Evolutionary conservation across 2,113 vertebrate genomes (phyloP).

Genomic region (Ictalurus punctatus): DNA sequence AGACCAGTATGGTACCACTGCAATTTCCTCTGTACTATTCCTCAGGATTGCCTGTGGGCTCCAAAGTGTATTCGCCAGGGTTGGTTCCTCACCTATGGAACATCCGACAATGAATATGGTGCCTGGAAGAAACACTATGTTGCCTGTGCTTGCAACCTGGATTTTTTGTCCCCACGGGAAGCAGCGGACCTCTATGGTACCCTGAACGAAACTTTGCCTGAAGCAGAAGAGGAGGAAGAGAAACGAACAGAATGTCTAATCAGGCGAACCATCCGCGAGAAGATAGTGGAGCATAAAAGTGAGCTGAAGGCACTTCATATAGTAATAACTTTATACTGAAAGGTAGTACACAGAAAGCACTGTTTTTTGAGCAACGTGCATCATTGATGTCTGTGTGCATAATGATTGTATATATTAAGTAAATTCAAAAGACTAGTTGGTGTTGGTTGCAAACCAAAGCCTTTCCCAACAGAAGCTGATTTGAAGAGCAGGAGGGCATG

Average conservation of each 20-base stretch:
- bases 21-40: neutral
- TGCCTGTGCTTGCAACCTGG: constrained; percentile 70
- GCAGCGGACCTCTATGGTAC: constrained; percentile 70
- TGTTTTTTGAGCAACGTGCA: neutral
- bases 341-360: neutral
- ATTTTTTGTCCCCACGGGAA: constrained; percentile 72
- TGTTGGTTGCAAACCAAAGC: neutral
- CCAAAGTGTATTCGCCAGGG: constrained; percentile 73
- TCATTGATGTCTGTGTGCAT: neutral
- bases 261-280: constrained; percentile 70
- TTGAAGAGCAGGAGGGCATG: constrained; percentile 72
- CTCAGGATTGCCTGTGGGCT: constrained; percentile 79
- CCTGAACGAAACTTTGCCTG: constrained; percentile 62
- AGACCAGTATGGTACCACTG: neutral
- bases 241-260: constrained; percentile 69
- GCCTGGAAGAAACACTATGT: constrained; percentile 79
- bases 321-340: neutral
- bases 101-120: constrained; percentile 69
- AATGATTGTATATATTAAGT: neutral
- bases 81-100: constrained; percentile 79
- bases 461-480: constrained; percentile 61
- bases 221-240: constrained; percentile 69
- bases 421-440: neutral
- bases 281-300: constrained; percentile 73
- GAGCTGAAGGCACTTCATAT: constrained; percentile 47